Conservation (phyloP, 2,113 vertebrate species). For the Oreamnos americanus region DNA sequence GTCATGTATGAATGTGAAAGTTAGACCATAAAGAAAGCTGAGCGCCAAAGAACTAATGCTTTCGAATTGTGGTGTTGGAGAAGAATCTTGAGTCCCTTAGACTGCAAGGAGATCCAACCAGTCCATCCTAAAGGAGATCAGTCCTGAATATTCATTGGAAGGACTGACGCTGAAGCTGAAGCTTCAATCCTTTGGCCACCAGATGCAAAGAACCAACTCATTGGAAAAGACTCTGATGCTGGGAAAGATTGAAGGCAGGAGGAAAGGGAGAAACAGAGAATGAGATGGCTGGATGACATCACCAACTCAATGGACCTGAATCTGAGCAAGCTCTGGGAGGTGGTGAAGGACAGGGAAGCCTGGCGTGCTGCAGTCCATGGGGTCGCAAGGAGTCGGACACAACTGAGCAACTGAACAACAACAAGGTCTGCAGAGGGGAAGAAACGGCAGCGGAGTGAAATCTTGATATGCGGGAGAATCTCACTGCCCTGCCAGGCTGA, state of each 20-base stretch:
- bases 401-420: background rate
- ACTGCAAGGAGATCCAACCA: background rate
- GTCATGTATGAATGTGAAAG: background rate
- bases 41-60: background rate
- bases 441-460: no score
- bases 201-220: background rate
- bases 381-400: background rate
- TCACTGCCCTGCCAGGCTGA: background rate
- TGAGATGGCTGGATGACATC: background rate
- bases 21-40: background rate
- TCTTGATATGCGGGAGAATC: background rate
- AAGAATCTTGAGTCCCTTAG: background rate
- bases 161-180: background rate
- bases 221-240: background rate
- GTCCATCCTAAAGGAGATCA: background rate
- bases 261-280: background rate
- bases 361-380: background rate
- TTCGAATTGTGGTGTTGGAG: background rate
- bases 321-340: background rate
- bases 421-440: no score
- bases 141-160: background rate
- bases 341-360: background rate
- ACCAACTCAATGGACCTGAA: background rate
- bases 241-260: background rate
- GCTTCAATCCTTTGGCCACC: background rate